phyloP scores from a whole-genome alignment of 2,113 vertebrate genomes.

The Nothocercus nigrocapillus region DNA sequence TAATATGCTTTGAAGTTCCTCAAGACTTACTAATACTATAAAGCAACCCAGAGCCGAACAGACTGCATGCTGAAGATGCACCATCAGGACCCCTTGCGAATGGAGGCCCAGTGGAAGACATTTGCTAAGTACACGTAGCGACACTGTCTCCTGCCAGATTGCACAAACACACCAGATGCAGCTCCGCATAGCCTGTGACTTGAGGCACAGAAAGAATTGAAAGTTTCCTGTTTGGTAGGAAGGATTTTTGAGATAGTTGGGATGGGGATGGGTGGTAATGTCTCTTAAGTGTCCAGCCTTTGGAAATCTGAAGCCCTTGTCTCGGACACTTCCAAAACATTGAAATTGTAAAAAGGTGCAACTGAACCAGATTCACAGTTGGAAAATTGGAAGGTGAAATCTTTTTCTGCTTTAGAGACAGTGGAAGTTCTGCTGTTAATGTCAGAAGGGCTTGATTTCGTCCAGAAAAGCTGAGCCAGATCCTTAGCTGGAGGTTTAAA shows the following conservation, averaged over 20 bases:
- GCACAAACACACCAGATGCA: neutral
- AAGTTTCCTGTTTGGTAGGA: neutral
- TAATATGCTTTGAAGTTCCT: neutral
- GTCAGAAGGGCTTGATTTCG: conserved; percentile 6
- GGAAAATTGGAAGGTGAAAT: neutral
- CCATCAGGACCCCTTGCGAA: neutral
- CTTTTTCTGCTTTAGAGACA: neutral
- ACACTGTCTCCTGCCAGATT: neutral
- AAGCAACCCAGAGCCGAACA: neutral
- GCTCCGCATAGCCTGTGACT: neutral
- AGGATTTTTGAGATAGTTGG: neutral
- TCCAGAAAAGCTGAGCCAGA: neutral
- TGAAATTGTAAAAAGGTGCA: neutral
- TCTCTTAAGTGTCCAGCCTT: neutral
- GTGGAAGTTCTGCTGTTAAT: neutral
- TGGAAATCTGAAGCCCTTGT: neutral
- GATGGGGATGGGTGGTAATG: neutral
- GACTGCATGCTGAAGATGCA: neutral
- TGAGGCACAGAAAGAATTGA: neutral
- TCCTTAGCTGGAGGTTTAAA: conserved; percentile 2
- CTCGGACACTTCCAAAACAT: neutral
- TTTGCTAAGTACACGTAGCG: neutral
- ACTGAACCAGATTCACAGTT: neutral
- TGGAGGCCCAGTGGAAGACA: neutral
- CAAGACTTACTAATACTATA: neutral